Evolutionary conservation across 1,140 invertebrate genomes (phyloP).

Genomic region (Aethina tumida): DNA sequence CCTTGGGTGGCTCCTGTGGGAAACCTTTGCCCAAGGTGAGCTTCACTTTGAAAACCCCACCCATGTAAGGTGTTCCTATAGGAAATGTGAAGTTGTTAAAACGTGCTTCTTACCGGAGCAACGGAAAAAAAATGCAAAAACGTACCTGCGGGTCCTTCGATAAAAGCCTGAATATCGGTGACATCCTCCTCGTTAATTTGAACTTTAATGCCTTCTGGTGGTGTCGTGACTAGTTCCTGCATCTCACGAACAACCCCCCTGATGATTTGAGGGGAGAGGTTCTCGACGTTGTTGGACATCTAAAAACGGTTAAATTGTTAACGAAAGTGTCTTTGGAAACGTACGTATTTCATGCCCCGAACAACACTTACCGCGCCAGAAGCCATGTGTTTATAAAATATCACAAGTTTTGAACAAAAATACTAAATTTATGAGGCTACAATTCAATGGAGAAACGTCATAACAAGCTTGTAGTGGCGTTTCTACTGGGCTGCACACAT

Average conservation of each 20-base stretch:
- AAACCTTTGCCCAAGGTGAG: constrained; percentile 87
- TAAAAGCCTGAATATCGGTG: constrained; percentile 84
- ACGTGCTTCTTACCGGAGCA: not conserved
- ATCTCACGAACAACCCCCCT: constrained; percentile 75
- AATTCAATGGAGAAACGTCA: constrained; percentile 14
- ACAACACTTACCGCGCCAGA: constrained; percentile 16
- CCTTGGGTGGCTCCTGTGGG: constrained; percentile 86
- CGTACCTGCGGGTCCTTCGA: constrained; percentile 62
- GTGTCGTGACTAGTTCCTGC: constrained; percentile 60
- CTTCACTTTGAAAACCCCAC: constrained; percentile 82
- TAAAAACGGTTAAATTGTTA: constrained; percentile 25
- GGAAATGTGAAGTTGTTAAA: constrained; percentile 16
- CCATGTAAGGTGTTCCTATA: constrained; percentile 79
- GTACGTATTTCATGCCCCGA: not conserved
- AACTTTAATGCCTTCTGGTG: constrained; percentile 83
- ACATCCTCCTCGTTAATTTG: constrained; percentile 83
- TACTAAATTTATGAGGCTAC: constrained; percentile 3
- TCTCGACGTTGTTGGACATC: constrained; percentile 88
- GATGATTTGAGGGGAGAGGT: constrained; percentile 87
- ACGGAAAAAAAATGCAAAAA: not conserved
- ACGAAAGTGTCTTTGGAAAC: not conserved
- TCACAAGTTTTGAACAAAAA: constrained; percentile 18
- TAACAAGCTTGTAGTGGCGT: constrained; percentile 22
- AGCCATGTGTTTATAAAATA: constrained; percentile 16
- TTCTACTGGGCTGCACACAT: constrained; percentile 17